Conservation (phyloP, 2,888 invertebrate species). For the Stictocephala bisonia region DNA sequence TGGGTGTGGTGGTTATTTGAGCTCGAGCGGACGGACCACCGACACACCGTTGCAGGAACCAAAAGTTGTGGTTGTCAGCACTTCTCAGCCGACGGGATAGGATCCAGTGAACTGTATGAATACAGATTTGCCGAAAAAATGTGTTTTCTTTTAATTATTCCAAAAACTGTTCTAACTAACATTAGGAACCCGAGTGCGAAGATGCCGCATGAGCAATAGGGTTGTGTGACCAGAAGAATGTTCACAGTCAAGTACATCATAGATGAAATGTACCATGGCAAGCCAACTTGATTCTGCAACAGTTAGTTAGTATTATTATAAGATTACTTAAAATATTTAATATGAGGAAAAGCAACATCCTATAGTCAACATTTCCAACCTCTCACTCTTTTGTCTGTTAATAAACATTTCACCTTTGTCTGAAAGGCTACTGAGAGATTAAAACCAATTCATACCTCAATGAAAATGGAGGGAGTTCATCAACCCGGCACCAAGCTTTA, state of each 20-base stretch:
- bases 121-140: conserved; percentile 44
- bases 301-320: conserved; percentile 32
- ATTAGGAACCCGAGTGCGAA: conserved; percentile 41
- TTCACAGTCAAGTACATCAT: conserved; percentile 68
- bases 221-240: conserved; percentile 68
- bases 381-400: background rate
- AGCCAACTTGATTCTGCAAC: conserved; percentile 70
- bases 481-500: no score
- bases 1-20: background rate
- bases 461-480: no score
- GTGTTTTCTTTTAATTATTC: conserved; percentile 26
- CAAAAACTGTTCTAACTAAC: conserved; percentile 35
- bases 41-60: conserved; percentile 37
- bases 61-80: conserved; percentile 22
- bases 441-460: no score
- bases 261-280: conserved; percentile 67
- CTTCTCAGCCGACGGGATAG: conserved; percentile 53
- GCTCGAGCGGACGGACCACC: background rate
- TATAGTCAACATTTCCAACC: background rate
- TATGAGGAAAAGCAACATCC: background rate
- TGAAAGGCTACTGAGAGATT: no score
- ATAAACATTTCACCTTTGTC: no score
- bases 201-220: conserved; percentile 54
- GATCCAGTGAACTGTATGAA: conserved; percentile 58
- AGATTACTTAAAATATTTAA: background rate